Evolutionary conservation across 2,888 invertebrate genomes (phyloP), one percentile per base, ranked within the genome.

Genomic region (Hofmannophila pseudospretella): DNA sequence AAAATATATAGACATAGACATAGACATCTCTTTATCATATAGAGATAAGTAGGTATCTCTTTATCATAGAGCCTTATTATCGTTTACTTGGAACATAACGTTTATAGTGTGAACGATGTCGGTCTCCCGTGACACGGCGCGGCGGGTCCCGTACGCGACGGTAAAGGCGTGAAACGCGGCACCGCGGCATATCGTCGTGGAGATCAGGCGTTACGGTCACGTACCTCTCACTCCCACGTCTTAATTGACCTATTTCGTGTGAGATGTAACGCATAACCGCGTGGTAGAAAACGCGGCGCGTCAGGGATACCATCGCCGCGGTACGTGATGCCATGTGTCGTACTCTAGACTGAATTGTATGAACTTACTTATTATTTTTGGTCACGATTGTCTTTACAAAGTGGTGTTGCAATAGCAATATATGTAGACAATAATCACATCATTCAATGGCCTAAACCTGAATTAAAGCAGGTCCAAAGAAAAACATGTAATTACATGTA

Each of bases 221-320:
- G 86, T 78, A 63, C 61, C 60, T 48, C 52, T 66, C 84, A 80
- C 85, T 82, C 84, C 84, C 84, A 84, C 86, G 84, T 82, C 81
- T 78, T 85, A 85, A 86, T 86, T 82, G 85, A 84, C 82, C 85
- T 67, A 81, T 81, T 86, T 84, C 78, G 81, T 81, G 81, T 82
- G 72, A 77, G 76, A 75, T 72, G 79, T 68, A 33, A 19, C 37
- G 37, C 31, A 22, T 23, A 20, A 11, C 33, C 75, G 69, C 70
- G 68, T 58, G 56, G 53, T 57, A 65, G 56, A 47, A 40, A 48
- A 53, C 58, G 60, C 64, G 58, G 72, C 69, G 70, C 67, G 65
- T 77, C 59, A 66, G 71, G 85, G 85, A 86, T 85, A 85, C 67
- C 64, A 85, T 85, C 85, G 63, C 85, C 81, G 82, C 76, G 49